These are phyloP conservation scores for Ciona savignyi DNA, from an alignment of 23 tunicate species.

Conservation along the genomic window DNA sequence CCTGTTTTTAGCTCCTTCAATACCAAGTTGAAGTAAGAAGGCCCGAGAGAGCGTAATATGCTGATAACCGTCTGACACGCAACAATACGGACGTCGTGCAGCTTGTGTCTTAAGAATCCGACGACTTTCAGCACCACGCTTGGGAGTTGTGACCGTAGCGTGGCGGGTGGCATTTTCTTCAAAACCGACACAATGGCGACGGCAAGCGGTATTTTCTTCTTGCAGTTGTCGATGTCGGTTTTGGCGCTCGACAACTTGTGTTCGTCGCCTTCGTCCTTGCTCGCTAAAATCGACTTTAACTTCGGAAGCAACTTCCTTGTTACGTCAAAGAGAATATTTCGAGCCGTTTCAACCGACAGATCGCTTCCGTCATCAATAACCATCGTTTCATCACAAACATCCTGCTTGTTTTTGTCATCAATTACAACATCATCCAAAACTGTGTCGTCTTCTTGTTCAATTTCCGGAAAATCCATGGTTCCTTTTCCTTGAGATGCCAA, in stretches of 20 bases:
- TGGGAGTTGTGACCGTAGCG: slow-evolving; percentile 32
- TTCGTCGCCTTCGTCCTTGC: slow-evolving; percentile 28
- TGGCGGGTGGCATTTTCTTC: slow-evolving; percentile 31
- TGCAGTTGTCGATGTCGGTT: slow-evolving; percentile 36
- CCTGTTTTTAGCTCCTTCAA: slow-evolving; percentile 62
- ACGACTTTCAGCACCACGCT: slow-evolving; percentile 49
- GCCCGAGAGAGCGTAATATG: slow-evolving; percentile 24
- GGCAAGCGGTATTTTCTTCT: slow-evolving; percentile 64
- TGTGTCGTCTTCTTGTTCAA: neutral
- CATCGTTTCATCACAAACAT: slow-evolving; percentile 1
- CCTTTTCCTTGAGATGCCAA: neutral
- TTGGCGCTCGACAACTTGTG: slow-evolving; percentile 47
- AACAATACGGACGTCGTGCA: slow-evolving; percentile 31
- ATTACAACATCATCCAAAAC: neutral
- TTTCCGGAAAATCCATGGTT: slow-evolving; percentile 4
- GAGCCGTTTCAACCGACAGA: neutral
- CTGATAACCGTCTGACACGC: slow-evolving; percentile 34
- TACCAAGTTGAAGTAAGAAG: slow-evolving; percentile 22
- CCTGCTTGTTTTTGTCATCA: neutral
- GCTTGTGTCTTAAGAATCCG: slow-evolving; percentile 58
- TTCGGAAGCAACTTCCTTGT: slow-evolving; percentile 33
- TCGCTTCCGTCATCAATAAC: neutral
- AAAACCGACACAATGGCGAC: slow-evolving; percentile 48
- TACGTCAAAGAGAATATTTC: slow-evolving; percentile 16
- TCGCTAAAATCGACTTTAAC: slow-evolving; percentile 11